Percentiles rank a stretch among this genome's conserved stretches.
These are phyloP conservation scores for Sphaeramia orbicularis DNA, from an alignment of 2,797 vertebrate species.

Conservation along the genomic window DNA sequence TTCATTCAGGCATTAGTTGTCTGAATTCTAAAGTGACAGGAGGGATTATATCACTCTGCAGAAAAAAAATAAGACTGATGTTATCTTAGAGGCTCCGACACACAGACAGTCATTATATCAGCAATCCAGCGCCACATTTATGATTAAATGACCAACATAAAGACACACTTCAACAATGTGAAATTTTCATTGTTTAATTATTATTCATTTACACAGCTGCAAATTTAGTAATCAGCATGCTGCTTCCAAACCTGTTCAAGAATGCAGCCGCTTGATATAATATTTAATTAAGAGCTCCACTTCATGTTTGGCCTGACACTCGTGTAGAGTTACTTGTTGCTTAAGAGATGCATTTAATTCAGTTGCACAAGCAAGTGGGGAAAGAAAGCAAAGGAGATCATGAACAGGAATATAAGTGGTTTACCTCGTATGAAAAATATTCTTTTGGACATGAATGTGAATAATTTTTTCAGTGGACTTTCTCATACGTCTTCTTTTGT, in stretches of 20 bases:
- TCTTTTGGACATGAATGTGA: no score
- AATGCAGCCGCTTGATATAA: conserved; percentile 11
- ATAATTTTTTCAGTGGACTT: no score
- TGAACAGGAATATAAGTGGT: no score
- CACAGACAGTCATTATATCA: not conserved
- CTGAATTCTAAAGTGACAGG: conserved; percentile 29
- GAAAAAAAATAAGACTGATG: not conserved
- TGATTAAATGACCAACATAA: conserved; percentile 1
- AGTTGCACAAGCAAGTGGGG: not conserved
- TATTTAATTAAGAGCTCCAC: conserved; percentile 15
- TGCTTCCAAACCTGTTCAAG: conserved; percentile 23
- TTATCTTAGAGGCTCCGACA: not conserved
- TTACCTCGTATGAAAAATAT: no score
- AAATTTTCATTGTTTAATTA: conserved; percentile 7
- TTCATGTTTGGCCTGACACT: conserved; percentile 1
- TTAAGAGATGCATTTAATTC: not conserved
- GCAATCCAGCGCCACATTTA: not conserved
- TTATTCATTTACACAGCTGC: conserved; percentile 10
- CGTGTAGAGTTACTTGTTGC: not conserved
- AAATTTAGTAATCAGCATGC: conserved; percentile 6
- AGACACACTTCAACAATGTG: not conserved
- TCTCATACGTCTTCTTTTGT: no score
- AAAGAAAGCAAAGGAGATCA: no score
- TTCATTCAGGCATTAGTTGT: conserved; percentile 12
- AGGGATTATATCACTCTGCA: conserved; percentile 15